A percentile compares a stretch with the other conserved stretches of the same genome.
phyloP scores from a whole-genome alignment of 2,113 vertebrate species.

The Silurus asotus region DNA sequence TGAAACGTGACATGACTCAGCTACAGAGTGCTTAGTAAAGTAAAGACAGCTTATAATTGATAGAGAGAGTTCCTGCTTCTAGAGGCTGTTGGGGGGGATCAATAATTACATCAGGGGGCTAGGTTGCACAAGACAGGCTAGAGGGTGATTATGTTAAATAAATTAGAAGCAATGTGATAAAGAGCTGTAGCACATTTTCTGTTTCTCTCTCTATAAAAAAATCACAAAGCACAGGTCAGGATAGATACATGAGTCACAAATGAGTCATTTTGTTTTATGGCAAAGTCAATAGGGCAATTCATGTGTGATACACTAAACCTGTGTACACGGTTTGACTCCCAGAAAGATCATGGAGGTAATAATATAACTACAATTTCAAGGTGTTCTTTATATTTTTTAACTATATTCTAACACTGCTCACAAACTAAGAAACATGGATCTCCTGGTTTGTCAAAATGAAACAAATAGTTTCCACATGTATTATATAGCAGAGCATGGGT shows the following conservation, averaged over 20 bases:
- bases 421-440: neutral
- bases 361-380: neutral
- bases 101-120: conserved; percentile 49
- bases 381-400: neutral
- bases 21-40: conserved; percentile 8
- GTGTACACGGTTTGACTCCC: neutral
- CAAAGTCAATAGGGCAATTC: neutral
- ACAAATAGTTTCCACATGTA: conserved; percentile 36
- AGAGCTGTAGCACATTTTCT: conserved; percentile 1
- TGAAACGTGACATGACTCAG: conserved; percentile 7
- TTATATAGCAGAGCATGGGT: conserved; percentile 47
- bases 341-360: neutral
- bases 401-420: neutral
- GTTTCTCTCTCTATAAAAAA: neutral
- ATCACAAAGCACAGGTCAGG: neutral
- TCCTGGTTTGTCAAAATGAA: neutral
- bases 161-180: conserved; percentile 25
- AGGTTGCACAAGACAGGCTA: conserved; percentile 15
- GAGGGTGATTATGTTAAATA: conserved; percentile 42
- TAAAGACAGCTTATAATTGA: conserved; percentile 23
- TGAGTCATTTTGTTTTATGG: neutral
- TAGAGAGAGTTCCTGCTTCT: conserved; percentile 33
- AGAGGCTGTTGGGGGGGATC: conserved; percentile 40
- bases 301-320: neutral
- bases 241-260: neutral